Percentiles rank a stretch among this genome's conserved stretches.
Conservation (phyloP, 2,797 vertebrate genomes). For the Psittacula derbiana region DNA sequence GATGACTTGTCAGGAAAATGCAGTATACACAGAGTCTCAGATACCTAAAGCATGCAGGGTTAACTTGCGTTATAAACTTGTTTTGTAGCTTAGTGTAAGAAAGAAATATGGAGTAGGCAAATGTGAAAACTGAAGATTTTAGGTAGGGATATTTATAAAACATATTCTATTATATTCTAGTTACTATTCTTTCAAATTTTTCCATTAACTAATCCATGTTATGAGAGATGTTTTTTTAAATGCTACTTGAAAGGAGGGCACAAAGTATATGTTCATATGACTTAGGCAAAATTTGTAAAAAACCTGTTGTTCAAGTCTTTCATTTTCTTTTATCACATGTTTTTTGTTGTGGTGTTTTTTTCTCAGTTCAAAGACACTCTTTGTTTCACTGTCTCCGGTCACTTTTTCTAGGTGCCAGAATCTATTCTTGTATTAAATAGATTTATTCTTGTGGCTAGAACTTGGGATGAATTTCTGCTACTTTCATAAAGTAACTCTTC, state of each 20-base stretch:
- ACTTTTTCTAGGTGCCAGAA: neutral
- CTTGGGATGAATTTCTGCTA: neutral
- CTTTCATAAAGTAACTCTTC: neutral
- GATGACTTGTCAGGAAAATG: constrained; percentile 22
- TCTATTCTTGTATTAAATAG: neutral
- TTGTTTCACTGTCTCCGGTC: neutral
- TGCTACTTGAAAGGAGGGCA: neutral
- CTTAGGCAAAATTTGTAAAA: neutral
- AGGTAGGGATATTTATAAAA: neutral
- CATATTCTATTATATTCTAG: neutral
- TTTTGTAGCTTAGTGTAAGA: neutral
- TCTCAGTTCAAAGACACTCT: neutral
- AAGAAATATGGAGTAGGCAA: neutral
- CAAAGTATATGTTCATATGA: neutral
- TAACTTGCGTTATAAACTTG: neutral
- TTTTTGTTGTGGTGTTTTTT: neutral
- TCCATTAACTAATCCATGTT: neutral
- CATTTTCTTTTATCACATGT: neutral
- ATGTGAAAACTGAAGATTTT: neutral
- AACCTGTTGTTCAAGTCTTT: neutral
- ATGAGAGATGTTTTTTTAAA: neutral
- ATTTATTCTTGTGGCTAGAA: neutral
- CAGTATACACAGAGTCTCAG: neutral
- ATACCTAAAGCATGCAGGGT: neutral
- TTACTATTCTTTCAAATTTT: neutral